Evolutionary conservation across 2,113 vertebrate genomes (phyloP), one percentile per base, ranked within the genome.

Genomic region (Daubentonia madagascariensis): DNA sequence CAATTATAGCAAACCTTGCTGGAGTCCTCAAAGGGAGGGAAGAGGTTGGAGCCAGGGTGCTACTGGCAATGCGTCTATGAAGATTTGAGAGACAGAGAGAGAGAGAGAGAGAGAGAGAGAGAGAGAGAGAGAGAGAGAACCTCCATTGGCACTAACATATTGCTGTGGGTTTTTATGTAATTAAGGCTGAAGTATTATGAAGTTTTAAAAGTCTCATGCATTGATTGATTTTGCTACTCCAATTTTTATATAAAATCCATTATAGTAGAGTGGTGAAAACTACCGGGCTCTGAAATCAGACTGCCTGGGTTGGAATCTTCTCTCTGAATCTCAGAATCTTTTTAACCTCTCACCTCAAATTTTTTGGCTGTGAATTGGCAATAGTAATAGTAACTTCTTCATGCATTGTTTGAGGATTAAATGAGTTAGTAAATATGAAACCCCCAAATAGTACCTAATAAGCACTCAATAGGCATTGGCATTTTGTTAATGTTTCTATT

Each of bases 231-330:
- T 79, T 83, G n/a, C 76, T 76, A 35, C 59, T 75, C 94, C 13
- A 4, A 67, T 92, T 94, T 94, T 96, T 78, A 93, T 73, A 89
- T 57, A 88, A 97, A 97, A 89, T 85, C 43, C 59, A 97, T 93
- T 59, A 79, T 4, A 63, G n/a, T 52, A 85, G 37, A 91, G 18
- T 11, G 11, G 40, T 73, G 43, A 78, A 68, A 40, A 94, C 54
- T 11, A 76, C 5, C 43, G 28, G 30, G 5, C 37, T 89, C 81
- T 83, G 65, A 92, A 90, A 78, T 72, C 68, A 92, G 68, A 57
- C 30, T 32, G 28, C 23, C 9, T 23, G 12, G 40, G 22, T 23
- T 84, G 63, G 61, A 50, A 85, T 88, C 57, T 78, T 81, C 63
- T n/a, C 65, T 61, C 40, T 57, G 61, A 68, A 85, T 91, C 20